Conservation (phyloP, 2,113 vertebrate genomes). For the Cathartes aura region DNA sequence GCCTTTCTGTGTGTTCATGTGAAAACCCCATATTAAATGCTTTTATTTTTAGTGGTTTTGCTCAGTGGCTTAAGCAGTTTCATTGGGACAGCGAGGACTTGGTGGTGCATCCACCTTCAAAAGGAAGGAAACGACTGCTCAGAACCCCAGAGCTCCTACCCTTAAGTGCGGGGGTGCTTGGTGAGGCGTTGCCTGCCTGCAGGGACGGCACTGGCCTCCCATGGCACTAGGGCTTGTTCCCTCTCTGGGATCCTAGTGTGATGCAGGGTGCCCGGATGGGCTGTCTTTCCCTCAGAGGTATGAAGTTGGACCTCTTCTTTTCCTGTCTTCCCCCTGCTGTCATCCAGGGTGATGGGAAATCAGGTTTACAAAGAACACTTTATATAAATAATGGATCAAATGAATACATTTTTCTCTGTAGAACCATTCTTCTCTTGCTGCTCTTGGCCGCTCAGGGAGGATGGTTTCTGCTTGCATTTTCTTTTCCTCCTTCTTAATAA, state of each 20-base stretch:
- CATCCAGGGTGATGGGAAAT: slow-evolving; percentile 49
- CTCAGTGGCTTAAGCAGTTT: slow-evolving; percentile 1
- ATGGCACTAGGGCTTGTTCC: neutral
- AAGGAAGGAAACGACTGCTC: neutral
- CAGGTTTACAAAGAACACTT: slow-evolving; percentile 66
- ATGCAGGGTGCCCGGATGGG: neutral
- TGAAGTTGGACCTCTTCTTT: slow-evolving; percentile 33
- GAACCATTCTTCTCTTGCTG: slow-evolving; percentile 47
- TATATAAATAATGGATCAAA: slow-evolving; percentile 75
- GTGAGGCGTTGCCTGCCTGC: neutral
- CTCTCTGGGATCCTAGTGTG: neutral
- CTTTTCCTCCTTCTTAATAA: slow-evolving; percentile 51
- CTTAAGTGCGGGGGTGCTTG: neutral
- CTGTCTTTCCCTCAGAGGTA: neutral
- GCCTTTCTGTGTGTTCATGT: slow-evolving; percentile 34
- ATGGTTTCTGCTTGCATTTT: slow-evolving; percentile 55
- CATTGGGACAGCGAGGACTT: neutral
- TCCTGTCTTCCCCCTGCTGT: slow-evolving; percentile 50
- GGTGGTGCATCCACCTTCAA: neutral
- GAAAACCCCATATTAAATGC: slow-evolving; percentile 63
- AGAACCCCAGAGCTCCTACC: neutral
- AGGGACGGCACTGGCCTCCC: neutral
- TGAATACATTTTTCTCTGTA: slow-evolving; percentile 59
- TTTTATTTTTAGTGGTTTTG: slow-evolving; percentile 62
- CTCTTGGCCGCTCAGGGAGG: slow-evolving; percentile 14